phyloP scores from a whole-genome alignment of 2,797 vertebrate species.

The Bucorvus abyssinicus region DNA sequence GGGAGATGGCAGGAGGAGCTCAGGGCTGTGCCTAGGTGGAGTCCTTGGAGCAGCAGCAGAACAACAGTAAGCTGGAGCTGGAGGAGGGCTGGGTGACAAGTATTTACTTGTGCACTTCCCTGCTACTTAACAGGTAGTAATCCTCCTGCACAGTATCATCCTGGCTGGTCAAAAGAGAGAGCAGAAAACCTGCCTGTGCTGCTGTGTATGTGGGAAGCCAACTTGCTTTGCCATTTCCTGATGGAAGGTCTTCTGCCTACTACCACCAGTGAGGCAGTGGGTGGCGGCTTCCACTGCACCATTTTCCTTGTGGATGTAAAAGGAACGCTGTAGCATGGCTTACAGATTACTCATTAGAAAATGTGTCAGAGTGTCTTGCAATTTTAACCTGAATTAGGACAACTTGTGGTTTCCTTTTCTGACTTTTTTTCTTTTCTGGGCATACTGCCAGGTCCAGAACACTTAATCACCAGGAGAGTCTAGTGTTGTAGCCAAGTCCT shows the following conservation, averaged over 20 bases:
- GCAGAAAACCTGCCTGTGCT: neutral
- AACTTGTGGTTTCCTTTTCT: neutral
- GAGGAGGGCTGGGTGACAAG: neutral
- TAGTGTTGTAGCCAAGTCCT: neutral
- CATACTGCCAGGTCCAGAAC: neutral
- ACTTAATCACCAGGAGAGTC: neutral
- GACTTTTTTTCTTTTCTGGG: neutral
- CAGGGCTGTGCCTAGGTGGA: neutral
- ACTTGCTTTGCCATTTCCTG: neutral
- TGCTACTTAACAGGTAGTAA: neutral
- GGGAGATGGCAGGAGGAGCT: neutral
- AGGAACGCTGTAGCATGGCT: neutral
- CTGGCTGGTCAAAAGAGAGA: neutral
- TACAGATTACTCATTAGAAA: neutral
- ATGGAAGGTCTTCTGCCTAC: neutral
- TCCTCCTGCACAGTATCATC: neutral
- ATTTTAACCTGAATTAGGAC: neutral
- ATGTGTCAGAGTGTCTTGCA: neutral
- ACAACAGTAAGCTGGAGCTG: neutral
- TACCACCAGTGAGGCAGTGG: accelerated
- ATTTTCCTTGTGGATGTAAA: neutral
- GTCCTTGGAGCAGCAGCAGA: neutral
- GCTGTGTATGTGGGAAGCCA: neutral
- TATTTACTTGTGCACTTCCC: neutral
- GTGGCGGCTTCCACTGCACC: neutral